Evolutionary conservation across 2,113 vertebrate species (phyloP), one percentile per base, ranked within the genome.

Genomic region (Strix aluco): DNA sequence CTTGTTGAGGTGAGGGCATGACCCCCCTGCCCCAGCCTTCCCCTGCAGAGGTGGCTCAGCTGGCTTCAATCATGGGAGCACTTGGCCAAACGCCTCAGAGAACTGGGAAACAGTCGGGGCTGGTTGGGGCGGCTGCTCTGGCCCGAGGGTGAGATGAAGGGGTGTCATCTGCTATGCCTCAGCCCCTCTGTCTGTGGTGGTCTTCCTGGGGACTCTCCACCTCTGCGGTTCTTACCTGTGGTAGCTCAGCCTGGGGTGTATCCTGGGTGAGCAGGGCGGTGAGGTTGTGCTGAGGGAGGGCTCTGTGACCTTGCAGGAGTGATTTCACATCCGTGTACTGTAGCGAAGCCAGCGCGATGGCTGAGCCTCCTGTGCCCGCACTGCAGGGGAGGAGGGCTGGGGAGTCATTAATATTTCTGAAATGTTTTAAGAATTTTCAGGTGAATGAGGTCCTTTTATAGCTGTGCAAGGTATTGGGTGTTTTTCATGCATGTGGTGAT

Each of bases 281-380:
- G 26, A 26, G 40, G 20, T 17, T 38, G 4, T 16, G 46, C 36
- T 19, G 0, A 23, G 69, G 42, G 32, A 16, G 47, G 46, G 1
- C 8, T 26, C 0, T 3, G 30, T 49, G 90, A 32, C 54, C 32
- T 13, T 3, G 32, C 46, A 59, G 85, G 10, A 19, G 25, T 20
- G 30, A 7, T 38, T 69, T 47, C 27, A 27, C 17, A 0, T 1
- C 17, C 4, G 0, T 1, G 20, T 44, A 0, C 23, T 8, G 1
- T 4, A 6, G 59, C 1, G 21, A 23, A 51, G 21, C 59, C 46
- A 29, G 58, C 2, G 0, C 62, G 40, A 2, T 7, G 13, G 71
- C 84, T 5, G 66, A 23, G 46, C 2, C 58, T 30, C 23, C 21
- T 1, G 29, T 25, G 54, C 40, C 55, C 7, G 44, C 2, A 0